Percentiles rank a stretch among this genome's conserved stretches.
phyloP scores from a whole-genome alignment of 1,140 invertebrate genomes.

The Drosophila sechellia region DNA sequence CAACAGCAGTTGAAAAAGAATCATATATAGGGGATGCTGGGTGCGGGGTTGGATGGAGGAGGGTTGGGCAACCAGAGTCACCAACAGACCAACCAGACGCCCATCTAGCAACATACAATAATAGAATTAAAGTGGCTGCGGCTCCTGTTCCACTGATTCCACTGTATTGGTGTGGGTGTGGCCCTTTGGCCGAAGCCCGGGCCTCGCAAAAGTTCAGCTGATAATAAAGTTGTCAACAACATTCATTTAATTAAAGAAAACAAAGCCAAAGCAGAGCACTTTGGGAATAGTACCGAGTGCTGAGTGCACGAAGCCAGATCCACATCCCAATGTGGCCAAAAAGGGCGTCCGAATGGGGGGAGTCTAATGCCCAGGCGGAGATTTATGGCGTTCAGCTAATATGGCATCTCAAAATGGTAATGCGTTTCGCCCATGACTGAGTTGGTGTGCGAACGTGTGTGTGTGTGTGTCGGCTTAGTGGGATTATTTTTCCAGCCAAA shows the following conservation, averaged over 20 bases:
- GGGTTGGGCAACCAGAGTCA: neutral
- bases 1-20: constrained; percentile 74
- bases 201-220: constrained; percentile 74
- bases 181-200: constrained; percentile 27
- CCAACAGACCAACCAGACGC: neutral
- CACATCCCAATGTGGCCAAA: neutral
- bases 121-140: constrained; percentile 77
- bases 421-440: constrained; percentile 26
- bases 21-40: constrained; percentile 41
- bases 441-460: neutral
- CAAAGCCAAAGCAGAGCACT: constrained; percentile 72
- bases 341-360: neutral
- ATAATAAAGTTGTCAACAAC: constrained; percentile 82
- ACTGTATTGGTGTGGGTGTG: constrained; percentile 9
- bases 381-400: constrained; percentile 75
- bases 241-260: constrained; percentile 83
- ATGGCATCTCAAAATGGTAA: constrained; percentile 68
- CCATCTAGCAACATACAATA: constrained; percentile 65
- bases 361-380: constrained; percentile 56
- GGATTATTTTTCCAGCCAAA: constrained; percentile 28
- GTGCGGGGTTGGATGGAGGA: neutral
- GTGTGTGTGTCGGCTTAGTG: constrained; percentile 15
- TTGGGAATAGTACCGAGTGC: constrained; percentile 60
- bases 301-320: constrained; percentile 3
- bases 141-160: constrained; percentile 14